Conservation (phyloP, 2,797 vertebrate species). For the Hemibagrus guttatus region DNA sequence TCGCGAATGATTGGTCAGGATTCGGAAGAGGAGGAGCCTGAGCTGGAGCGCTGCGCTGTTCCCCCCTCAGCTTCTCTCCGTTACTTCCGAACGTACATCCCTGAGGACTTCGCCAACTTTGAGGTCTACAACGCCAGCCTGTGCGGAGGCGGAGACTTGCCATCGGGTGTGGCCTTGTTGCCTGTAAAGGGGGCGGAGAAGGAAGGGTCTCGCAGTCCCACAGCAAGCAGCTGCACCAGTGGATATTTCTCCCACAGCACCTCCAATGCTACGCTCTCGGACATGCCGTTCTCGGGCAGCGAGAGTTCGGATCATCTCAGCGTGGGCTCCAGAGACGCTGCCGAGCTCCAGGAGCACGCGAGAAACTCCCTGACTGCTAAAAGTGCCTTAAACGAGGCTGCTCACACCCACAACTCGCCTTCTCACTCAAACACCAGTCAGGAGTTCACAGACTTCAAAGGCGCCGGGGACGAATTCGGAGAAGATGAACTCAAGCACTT, state of each 20-base stretch:
- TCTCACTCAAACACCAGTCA: conserved; percentile 66
- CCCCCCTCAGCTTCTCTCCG: conserved; percentile 63
- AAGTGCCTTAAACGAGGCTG: conserved; percentile 74
- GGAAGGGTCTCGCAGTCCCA: conserved; percentile 89
- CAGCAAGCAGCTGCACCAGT: conserved; percentile 94
- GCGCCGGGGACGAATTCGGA: conserved; percentile 78
- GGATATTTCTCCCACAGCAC: conserved; percentile 98
- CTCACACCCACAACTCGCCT: conserved; percentile 37
- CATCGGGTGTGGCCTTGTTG: not conserved
- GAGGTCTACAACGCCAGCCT: conserved; percentile 92
- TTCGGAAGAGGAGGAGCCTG: conserved; percentile 91
- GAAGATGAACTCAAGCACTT: conserved; percentile 77
- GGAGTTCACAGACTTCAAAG: conserved; percentile 95
- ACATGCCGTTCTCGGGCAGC: conserved; percentile 85
- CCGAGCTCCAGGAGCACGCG: conserved; percentile 72
- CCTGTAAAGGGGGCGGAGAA: conserved; percentile 69
- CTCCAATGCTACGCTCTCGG: conserved; percentile 92
- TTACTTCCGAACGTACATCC: conserved; percentile 83
- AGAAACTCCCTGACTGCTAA: conserved; percentile 62
- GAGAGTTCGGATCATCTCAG: conserved; percentile 91
- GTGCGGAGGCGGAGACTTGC: conserved; percentile 32
- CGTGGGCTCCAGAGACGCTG: conserved; percentile 69
- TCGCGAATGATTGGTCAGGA: conserved; percentile 77
- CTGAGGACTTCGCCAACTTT: conserved; percentile 97
- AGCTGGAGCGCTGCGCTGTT: conserved; percentile 69